Evolutionary conservation across 2,113 vertebrate species (phyloP).

Genomic region (Pelodiscus sinensis): DNA sequence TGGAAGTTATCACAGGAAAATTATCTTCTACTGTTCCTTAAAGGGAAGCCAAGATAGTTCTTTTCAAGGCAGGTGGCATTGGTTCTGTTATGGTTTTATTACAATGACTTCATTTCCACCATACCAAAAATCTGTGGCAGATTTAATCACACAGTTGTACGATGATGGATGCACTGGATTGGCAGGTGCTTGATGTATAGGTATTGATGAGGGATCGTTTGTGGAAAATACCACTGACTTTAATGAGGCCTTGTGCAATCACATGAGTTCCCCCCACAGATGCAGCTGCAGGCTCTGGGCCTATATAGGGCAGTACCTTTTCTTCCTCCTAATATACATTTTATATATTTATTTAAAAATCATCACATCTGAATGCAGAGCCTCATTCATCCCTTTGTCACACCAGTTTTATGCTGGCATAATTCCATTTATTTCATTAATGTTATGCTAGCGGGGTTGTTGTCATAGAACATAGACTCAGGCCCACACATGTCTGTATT

Average conservation of each 20-base stretch:
- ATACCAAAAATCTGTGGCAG: not conserved
- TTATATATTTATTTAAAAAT: not conserved
- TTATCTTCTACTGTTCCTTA: not conserved
- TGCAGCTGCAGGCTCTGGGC: not conserved
- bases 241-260: not conserved
- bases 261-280: not conserved
- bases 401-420: not conserved
- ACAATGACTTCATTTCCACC: not conserved
- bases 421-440: not conserved
- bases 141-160: not conserved
- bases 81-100: not conserved
- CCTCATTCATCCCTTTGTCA: not conserved
- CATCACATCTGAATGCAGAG: not conserved
- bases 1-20: not conserved
- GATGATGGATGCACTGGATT: not conserved
- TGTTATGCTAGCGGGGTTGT: not conserved
- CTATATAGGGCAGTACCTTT: not conserved
- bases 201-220: rapidly evolving
- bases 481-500: not conserved
- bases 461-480: not conserved
- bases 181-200: not conserved
- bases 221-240: not conserved
- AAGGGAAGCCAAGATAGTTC: not conserved
- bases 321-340: not conserved
- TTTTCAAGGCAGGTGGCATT: not conserved